Conservation (phyloP, 2,797 vertebrate genomes). For the Danionella dracula region DNA sequence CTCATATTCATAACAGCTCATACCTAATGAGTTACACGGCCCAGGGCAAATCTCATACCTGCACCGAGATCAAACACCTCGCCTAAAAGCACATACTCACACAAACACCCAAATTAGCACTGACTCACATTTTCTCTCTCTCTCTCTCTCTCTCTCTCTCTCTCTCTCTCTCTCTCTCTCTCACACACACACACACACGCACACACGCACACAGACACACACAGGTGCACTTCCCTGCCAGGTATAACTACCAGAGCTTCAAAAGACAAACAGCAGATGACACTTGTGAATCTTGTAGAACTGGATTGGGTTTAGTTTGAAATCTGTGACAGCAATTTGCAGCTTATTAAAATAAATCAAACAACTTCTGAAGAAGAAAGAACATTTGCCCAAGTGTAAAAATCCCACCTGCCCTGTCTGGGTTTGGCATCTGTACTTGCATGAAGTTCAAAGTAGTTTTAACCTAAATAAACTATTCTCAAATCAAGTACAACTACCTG, state of each 20-base stretch:
- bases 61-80: slow-evolving; percentile 67
- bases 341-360: slow-evolving; percentile 25
- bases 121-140: neutral
- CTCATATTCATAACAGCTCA: slow-evolving; percentile 71
- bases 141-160: slow-evolving; percentile 13
- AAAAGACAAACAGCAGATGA: slow-evolving; percentile 32
- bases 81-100: slow-evolving; percentile 39
- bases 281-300: slow-evolving; percentile 24
- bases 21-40: slow-evolving; percentile 73
- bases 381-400: slow-evolving; percentile 5
- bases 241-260: slow-evolving; percentile 19
- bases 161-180: neutral
- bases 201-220: slow-evolving; percentile 25
- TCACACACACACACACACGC: slow-evolving; percentile 22
- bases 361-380: slow-evolving; percentile 4
- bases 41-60: slow-evolving; percentile 69
- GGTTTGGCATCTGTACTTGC: neutral
- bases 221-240: slow-evolving; percentile 24
- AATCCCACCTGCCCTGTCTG: neutral
- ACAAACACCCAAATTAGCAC: slow-evolving; percentile 26
- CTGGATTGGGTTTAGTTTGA: slow-evolving; percentile 20
- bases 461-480: neutral
- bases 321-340: slow-evolving; percentile 31
- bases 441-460: neutral
- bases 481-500: neutral